Evolutionary conservation across 2,797 vertebrate species (phyloP), one percentile per base, ranked within the genome.

Genomic region (Alosa sapidissima): DNA sequence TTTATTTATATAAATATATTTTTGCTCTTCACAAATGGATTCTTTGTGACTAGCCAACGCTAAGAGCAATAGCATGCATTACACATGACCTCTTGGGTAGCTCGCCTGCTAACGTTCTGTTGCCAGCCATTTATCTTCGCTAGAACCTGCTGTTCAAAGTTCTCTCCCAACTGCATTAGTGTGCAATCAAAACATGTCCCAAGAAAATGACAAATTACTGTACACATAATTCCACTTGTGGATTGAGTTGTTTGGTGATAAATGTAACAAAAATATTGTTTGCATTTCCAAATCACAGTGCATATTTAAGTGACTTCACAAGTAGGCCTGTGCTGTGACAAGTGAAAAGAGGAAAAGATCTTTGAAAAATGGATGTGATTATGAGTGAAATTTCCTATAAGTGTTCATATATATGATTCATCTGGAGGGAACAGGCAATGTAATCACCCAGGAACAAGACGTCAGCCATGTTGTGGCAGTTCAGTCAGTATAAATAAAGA

Each of bases 311-410:
- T 5, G 33, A 45, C 36, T 28, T 65, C 10, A 28, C 36, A 5
- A 75, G 3, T 75, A 52, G 51, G 14, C 14, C 51, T 52, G 13
- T 14, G 33, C 33, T 75, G 14, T 65, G 33, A 7, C 68, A 75
- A 75, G 16, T 28, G 28, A 28, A 28, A 28, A 28, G 28, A 28
- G 28, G 28, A 28, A 28, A 14, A 75, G 14, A 41, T 75, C 36
- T 41, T 75, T 75, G 68, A 75, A 19, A 41, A 75, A 75, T 16
- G 68, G 13, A 75, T 75, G 68, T 75, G 68, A 75, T 75, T 75
- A 45, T 14, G 5, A 16, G 33, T 41, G 68, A 45, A 75, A 41
- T 45, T 75, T 33, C 68, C 36, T 36, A 6, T 75, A 5, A 41
- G 68, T 4, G 7, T 36, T 41, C 33, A 41, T 16, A 13, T 52